Percentiles rank a stretch among this genome's conserved stretches.
Evolutionary conservation across 2,888 invertebrate genomes (phyloP).

Genomic region (Agrypnus murinus): DNA sequence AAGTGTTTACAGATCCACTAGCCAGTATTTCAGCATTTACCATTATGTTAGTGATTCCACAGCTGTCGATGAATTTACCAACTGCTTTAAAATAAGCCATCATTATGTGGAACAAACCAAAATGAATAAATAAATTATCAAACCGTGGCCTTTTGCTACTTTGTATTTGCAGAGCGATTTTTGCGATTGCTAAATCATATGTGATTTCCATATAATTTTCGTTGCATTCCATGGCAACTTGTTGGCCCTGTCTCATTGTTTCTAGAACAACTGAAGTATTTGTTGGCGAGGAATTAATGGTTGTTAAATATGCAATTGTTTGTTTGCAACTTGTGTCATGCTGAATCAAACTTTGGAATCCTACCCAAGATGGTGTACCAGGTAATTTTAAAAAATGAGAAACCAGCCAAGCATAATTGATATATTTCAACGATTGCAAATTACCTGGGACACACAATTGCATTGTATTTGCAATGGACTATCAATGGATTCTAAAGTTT

Average conservation of each 20-base stretch:
- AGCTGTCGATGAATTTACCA: constrained; percentile 54
- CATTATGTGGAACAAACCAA: no score
- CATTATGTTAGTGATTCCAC: constrained; percentile 53
- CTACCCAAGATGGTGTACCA: constrained; percentile 61
- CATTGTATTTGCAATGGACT: no score
- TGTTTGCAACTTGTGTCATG: constrained; percentile 53
- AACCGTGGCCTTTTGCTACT: constrained; percentile 49
- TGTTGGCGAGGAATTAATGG: constrained; percentile 61
- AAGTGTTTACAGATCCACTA: constrained; percentile 50
- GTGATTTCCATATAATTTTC: no score
- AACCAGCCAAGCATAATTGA: no score
- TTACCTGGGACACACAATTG: no score
- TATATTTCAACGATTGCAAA: no score
- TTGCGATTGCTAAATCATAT: no score
- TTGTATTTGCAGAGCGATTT: constrained; percentile 55
- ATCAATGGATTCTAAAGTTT: no score
- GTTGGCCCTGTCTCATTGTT: constrained; percentile 55
- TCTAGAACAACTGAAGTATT: constrained; percentile 54
- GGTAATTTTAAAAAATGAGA: no score
- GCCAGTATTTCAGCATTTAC: constrained; percentile 47
- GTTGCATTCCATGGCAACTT: constrained; percentile 52
- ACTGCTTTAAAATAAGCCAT: constrained; percentile 56
- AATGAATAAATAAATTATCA: constrained; percentile 46
- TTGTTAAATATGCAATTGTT: constrained; percentile 58
- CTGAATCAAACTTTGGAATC: constrained; percentile 56